phyloP scores from a whole-genome alignment of 2,797 vertebrate genomes.

The Cossypha heuglini region DNA sequence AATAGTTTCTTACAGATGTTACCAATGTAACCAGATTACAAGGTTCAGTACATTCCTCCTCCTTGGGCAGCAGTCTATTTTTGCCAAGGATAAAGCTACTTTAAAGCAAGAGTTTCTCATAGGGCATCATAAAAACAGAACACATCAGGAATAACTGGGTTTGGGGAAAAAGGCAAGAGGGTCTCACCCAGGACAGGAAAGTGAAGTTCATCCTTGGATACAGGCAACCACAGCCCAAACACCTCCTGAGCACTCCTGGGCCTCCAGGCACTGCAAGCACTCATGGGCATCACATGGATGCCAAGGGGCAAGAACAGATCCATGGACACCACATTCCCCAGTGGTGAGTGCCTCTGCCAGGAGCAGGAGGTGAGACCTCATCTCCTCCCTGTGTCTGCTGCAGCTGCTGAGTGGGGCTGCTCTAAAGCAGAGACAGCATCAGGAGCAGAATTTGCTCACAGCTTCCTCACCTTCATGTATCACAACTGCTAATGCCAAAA shows the following conservation, averaged over 20 bases:
- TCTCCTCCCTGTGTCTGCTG: rapidly evolving
- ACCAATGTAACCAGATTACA: slow-evolving; percentile 71
- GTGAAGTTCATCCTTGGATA: rapidly evolving
- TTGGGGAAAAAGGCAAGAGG: neutral
- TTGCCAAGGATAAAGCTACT: slow-evolving; percentile 12
- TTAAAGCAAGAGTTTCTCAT: neutral
- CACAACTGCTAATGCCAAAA: neutral
- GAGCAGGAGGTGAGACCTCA: no score
- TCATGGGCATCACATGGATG: rapidly evolving
- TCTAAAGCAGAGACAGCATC: neutral
- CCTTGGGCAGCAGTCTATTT: slow-evolving; percentile 25
- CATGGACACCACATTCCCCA: rapidly evolving
- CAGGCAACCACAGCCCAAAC: neutral
- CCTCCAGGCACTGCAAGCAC: neutral
- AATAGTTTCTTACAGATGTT: slow-evolving; percentile 59
- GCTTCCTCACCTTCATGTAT: neutral
- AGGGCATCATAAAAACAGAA: neutral
- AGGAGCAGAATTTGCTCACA: rapidly evolving
- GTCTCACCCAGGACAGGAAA: neutral
- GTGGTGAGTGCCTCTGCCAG: neutral
- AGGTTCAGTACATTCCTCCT: slow-evolving; percentile 53
- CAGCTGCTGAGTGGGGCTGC: neutral
- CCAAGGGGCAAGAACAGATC: neutral
- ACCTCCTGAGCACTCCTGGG: no score
- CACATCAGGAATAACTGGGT: neutral